Conservation (phyloP, 2,888 invertebrate genomes). For the Icerya purchasi region DNA sequence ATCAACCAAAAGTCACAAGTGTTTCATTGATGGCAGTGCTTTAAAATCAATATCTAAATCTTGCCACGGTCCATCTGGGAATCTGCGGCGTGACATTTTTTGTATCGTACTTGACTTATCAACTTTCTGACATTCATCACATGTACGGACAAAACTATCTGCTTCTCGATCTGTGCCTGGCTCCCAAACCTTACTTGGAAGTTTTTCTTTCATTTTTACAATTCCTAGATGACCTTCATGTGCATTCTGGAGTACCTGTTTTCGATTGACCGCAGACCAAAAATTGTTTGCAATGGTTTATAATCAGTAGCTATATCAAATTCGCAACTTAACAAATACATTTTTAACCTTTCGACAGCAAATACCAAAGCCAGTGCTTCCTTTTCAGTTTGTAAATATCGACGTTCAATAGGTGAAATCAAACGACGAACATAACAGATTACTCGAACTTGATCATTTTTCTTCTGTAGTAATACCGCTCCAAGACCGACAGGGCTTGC, state of each 20-base stretch:
- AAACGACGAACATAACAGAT: slow-evolving; percentile 2
- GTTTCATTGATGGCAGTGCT: not conserved
- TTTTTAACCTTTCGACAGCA: too few relatives aligned
- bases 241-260: slow-evolving; percentile 3
- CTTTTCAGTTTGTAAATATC: slow-evolving; percentile 3
- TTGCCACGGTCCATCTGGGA: slow-evolving; percentile 6
- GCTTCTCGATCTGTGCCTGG: slow-evolving; percentile 3
- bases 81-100: not conserved
- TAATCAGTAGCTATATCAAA: too few relatives aligned
- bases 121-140: slow-evolving; percentile 8
- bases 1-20: slow-evolving; percentile 2
- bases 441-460: not conserved
- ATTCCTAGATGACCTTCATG: slow-evolving; percentile 13
- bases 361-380: too few relatives aligned
- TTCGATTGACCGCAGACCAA: too few relatives aligned
- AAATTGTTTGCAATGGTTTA: too few relatives aligned
- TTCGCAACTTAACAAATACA: too few relatives aligned
- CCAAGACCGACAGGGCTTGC: slow-evolving; percentile 3
- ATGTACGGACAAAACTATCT: not conserved
- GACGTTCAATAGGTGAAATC: not conserved
- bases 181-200: slow-evolving; percentile 11
- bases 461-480: slow-evolving; percentile 1
- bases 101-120: not conserved
- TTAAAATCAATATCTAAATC: slow-evolving; percentile 6
- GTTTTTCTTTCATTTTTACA: too few relatives aligned